Evolutionary conservation across 2,888 invertebrate species (phyloP).

Genomic region (Temnothorax unifasciatus): DNA sequence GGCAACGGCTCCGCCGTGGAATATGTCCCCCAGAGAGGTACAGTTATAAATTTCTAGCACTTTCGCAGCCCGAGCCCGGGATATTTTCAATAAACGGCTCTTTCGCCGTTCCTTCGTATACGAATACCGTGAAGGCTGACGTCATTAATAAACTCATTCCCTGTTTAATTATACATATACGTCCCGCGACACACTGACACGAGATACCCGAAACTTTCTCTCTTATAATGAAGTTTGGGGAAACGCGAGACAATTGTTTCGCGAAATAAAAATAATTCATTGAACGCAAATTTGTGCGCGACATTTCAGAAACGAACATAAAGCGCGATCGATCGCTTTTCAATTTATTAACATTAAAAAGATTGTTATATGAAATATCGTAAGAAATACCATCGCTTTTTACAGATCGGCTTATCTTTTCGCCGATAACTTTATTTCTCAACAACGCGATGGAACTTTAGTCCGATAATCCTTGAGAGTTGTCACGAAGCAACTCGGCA

Average conservation of each 20-base stretch:
- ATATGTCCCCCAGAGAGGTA: constrained; percentile 34
- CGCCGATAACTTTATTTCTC: background rate
- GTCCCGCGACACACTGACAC: constrained; percentile 4
- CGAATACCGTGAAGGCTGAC: background rate
- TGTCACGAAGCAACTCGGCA: constrained; percentile 44
- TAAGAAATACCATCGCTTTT: background rate
- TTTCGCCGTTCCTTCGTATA: background rate
- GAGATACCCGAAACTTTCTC: constrained; percentile 20
- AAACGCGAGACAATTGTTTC: background rate
- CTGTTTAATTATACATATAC: constrained; percentile 48
- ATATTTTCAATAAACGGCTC: constrained; percentile 53
- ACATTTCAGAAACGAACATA: background rate
- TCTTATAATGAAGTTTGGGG: constrained; percentile 31
- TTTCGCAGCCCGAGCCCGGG: constrained; percentile 6
- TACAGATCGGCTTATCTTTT: constrained; percentile 8
- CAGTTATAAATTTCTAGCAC: constrained; percentile 51
- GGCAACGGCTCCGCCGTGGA: constrained; percentile 16
- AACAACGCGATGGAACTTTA: constrained; percentile 28
- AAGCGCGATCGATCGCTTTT: background rate
- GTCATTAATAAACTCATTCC: constrained; percentile 52
- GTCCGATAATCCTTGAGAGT: constrained; percentile 43
- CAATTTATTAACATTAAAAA: background rate
- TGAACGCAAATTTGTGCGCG: background rate
- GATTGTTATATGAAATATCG: background rate
- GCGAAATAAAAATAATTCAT: constrained; percentile 10